Evolutionary conservation across 1,140 invertebrate species (phyloP).

Genomic region (Drosophila nigrodunni): DNA sequence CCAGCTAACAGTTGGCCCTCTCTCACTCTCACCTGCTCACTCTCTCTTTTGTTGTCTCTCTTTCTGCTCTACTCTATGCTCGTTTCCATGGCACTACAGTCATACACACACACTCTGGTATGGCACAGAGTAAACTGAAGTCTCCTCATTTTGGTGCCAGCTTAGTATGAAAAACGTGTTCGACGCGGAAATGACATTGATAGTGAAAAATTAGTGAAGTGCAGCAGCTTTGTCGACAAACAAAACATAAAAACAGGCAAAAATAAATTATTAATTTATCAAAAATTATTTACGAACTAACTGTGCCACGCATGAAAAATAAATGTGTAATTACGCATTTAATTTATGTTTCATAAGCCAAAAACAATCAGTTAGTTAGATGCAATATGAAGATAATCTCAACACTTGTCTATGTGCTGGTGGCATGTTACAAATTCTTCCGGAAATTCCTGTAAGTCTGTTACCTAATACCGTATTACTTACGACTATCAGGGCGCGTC

Average conservation of each 20-base stretch:
- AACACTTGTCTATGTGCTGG: slow-evolving; percentile 61
- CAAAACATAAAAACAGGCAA: slow-evolving; percentile 9
- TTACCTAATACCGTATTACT: slow-evolving; percentile 47
- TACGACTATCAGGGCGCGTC: slow-evolving; percentile 26
- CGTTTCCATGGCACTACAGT: slow-evolving; percentile 22
- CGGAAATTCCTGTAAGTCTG: slow-evolving; percentile 77
- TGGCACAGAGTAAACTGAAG: slow-evolving; percentile 35
- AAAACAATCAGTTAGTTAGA: background rate
- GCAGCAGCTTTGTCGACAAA: slow-evolving; percentile 26
- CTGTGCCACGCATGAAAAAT: slow-evolving; percentile 18
- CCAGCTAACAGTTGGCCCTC: slow-evolving; percentile 14
- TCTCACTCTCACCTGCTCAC: slow-evolving; percentile 21
- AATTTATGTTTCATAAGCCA: background rate
- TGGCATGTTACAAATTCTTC: slow-evolving; percentile 71
- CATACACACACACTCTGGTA: slow-evolving; percentile 15
- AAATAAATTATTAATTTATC: background rate
- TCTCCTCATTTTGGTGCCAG: slow-evolving; percentile 49
- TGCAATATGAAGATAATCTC: slow-evolving; percentile 72
- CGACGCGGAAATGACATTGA: slow-evolving; percentile 78
- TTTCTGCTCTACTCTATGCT: slow-evolving; percentile 26
- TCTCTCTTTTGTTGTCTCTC: background rate
- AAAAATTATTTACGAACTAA: background rate
- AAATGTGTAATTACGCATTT: slow-evolving; percentile 4
- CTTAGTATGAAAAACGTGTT: slow-evolving; percentile 79
- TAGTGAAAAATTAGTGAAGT: slow-evolving; percentile 69